Evolutionary conservation across 2,113 vertebrate genomes (phyloP).

Genomic region (Pandion haliaetus): DNA sequence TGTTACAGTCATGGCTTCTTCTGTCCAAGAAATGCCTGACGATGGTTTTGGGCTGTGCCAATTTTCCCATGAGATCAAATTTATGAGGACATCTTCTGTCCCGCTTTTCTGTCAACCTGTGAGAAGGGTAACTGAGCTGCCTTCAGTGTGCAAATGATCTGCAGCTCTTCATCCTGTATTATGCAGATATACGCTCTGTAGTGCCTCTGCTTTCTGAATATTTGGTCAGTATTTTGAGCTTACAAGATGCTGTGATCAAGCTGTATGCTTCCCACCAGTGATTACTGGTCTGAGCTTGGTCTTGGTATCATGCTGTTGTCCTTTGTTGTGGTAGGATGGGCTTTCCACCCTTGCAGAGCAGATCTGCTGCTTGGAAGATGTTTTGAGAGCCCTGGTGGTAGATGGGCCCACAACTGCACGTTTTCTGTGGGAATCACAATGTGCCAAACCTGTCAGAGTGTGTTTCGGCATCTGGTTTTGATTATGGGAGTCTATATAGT

Average conservation of each 20-base stretch:
- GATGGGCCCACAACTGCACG: background rate
- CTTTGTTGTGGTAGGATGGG: background rate
- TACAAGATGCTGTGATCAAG: background rate
- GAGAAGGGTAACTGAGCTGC: background rate
- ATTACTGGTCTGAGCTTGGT: background rate
- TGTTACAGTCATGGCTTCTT: background rate
- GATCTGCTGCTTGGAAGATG: background rate
- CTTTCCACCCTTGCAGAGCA: background rate
- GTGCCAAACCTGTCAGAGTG: background rate
- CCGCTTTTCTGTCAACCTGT: background rate
- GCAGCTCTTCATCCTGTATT: background rate
- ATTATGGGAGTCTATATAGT: background rate
- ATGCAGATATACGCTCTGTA: background rate
- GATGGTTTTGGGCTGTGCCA: background rate
- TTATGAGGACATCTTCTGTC: background rate
- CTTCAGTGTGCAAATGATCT: accelerated
- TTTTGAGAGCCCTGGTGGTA: background rate
- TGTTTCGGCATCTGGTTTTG: background rate
- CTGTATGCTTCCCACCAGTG: background rate
- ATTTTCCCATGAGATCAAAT: background rate
- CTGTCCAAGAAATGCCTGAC: background rate
- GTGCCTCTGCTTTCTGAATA: background rate
- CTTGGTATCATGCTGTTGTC: background rate
- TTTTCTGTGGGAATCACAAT: background rate
- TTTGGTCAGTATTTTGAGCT: background rate